These are phyloP conservation scores for Pogona vitticeps DNA, from an alignment of 2,113 vertebrate genomes.

Conservation along the genomic window DNA sequence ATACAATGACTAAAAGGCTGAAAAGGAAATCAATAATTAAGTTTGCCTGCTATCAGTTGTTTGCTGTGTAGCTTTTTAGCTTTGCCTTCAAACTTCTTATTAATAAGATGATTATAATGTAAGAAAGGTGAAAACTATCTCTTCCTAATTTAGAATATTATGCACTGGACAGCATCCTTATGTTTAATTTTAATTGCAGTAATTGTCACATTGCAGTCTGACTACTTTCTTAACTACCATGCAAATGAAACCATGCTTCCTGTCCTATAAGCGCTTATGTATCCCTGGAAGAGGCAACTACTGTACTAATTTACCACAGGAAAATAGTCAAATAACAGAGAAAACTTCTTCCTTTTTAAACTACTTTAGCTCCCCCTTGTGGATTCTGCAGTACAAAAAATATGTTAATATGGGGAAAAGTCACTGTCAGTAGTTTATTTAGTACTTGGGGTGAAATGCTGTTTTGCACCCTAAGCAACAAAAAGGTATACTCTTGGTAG, in stretches of 20 bases:
- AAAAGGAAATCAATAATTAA: not conserved
- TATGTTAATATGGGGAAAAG: not conserved
- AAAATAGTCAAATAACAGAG: not conserved
- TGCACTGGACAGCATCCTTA: not conserved
- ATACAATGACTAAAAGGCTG: not conserved
- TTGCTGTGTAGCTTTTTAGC: not conserved
- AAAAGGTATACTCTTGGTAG: not conserved
- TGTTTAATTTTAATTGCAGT: not conserved
- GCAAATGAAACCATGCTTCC: not conserved
- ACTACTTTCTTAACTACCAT: not conserved
- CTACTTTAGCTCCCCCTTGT: constrained; percentile 71
- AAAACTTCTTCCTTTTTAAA: constrained; percentile 18
- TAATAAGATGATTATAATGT: not conserved
- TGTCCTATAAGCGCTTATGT: not conserved
- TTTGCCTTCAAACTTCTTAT: not conserved
- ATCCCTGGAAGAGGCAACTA: not conserved
- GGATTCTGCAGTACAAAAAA: not conserved
- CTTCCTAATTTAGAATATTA: not conserved
- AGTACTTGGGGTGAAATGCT: not conserved
- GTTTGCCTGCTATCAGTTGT: not conserved
- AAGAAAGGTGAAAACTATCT: not conserved
- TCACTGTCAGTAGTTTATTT: not conserved
- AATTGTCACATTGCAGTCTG: not conserved
- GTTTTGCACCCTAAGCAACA: not conserved
- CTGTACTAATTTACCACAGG: not conserved